Evolutionary conservation across 2,113 vertebrate species (phyloP), one percentile per base, ranked within the genome.

Genomic region (Crotalus viridis): DNA sequence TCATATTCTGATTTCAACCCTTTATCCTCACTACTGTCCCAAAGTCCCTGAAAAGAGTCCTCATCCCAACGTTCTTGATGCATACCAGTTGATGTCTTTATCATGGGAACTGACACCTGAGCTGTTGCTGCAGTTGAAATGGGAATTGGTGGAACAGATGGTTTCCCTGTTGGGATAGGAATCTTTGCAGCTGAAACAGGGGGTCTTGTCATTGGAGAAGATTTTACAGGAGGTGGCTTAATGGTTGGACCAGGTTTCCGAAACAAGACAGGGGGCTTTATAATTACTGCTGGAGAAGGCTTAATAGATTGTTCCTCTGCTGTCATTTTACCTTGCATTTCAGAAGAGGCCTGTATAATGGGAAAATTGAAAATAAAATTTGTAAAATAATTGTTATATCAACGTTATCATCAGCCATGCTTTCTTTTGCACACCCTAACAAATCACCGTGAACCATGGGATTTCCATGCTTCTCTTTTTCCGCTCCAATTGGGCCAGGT

Each of bases 11-110:
- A 96, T 95, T 97, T 98, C 87, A 97, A 94, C 96, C 97, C 97
- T 97, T 98, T 98, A 91, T 98, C 97, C 95, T 98, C 98, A 96
- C 96, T 98, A 95, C 97, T 97, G 96, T 99, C 98, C 98, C 98
- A 98, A 54, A 98, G 97, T 9, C 98, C 98, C n/a, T 98, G 98
- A 96, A 98, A 98, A 95, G 97, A 97, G 96, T 98, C 98, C 94
- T 98, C 98, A 93, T 98, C 98, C 98, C 98, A 98, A 94, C 97
- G 97, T 90, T 98, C 98, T 92, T 98, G 97, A 94, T 96, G 96
- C 96, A 97, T 61, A 94, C 96, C 61, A 97, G 97, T 97, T 94
- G 95, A 94, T 96, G 97, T 91, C 94, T 98, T 98, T 94, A 97
- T 96, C 95, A 96, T 94, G 0, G 97, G 96, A 96, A 92, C 96